A percentile compares a stretch with the other conserved stretches of the same genome.
Evolutionary conservation across 2,113 vertebrate genomes (phyloP).

Genomic region (Tragelaphus scriptus): DNA sequence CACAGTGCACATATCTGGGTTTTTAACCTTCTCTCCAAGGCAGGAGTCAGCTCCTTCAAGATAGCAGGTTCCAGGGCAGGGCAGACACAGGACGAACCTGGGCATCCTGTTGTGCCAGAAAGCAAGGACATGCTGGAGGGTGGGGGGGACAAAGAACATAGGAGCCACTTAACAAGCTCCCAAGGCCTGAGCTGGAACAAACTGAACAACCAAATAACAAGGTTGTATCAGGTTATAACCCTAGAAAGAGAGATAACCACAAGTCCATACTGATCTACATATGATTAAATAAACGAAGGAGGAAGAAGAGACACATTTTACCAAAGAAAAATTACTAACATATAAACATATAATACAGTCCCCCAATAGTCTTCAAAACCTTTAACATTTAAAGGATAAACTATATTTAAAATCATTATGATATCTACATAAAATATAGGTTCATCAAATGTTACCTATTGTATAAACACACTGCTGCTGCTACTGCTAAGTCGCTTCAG

Average conservation of each 20-base stretch:
- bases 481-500: no score
- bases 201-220: background rate
- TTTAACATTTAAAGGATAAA: background rate
- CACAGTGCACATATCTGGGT: background rate
- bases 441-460: background rate
- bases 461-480: background rate
- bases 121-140: background rate
- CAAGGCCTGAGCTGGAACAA: background rate
- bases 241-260: background rate
- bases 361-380: background rate
- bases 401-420: background rate
- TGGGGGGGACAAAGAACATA: background rate
- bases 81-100: fast-evolving
- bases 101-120: background rate
- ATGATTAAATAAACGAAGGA: background rate
- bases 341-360: background rate
- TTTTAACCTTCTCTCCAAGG: background rate
- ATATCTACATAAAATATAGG: background rate
- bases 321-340: background rate
- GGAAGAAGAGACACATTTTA: background rate
- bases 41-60: background rate
- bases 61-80: background rate
- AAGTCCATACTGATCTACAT: background rate
- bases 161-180: background rate
- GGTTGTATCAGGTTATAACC: background rate